Base-by-base conservation (phyloP, 2,888 invertebrate genomes). In the Calliphora vomitoria region DNA sequence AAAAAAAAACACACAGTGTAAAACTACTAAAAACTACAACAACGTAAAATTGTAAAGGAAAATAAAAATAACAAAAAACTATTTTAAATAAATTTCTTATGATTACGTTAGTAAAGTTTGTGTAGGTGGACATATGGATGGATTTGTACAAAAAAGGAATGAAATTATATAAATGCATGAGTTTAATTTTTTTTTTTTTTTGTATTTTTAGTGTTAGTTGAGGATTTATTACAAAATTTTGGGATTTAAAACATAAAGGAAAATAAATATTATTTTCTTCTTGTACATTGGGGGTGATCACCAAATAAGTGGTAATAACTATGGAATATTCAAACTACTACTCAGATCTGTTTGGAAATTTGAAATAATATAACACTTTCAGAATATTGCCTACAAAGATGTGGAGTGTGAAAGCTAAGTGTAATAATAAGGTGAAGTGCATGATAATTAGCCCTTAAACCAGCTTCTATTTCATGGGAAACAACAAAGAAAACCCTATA, bases 61-160 rank as follows among this genome's bases (percentile, higher is more conserved):
- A 64, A 76, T 5, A 44, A n/a, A 18, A 11, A 1, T 18, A 64
- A 20, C 58, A 53, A 66, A 79, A 74, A 85, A 85, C 81, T 87
- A 66, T 87, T 87, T 87, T 85, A 85, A 87, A 87, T 87, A 87
- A 87, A 87, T 87, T 85, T 87, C 82, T 85, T 87, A 53, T 79
- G 78, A 82, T 74, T 76, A 83, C 71, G 55, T 64, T 68, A 79
- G 82, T 58, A 69, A 79, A 60, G 50, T 79, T 68, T 74, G 66
- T 82, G 68, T 79, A 79, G 87, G 87, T 87, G 82, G 85, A 85
- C 85, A 85, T 79, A 82, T 85, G 82, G 85, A 87, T 85, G 87
- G 78, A 87, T 87, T 83, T 80, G 79, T 69, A 53, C n/a, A 31
- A 55, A 58, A 64, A 38, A 79, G 47, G 38, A 71, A 53, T 41